Evolutionary conservation across 2,888 invertebrate genomes (phyloP).

Genomic region (Athrips mouffetella): DNA sequence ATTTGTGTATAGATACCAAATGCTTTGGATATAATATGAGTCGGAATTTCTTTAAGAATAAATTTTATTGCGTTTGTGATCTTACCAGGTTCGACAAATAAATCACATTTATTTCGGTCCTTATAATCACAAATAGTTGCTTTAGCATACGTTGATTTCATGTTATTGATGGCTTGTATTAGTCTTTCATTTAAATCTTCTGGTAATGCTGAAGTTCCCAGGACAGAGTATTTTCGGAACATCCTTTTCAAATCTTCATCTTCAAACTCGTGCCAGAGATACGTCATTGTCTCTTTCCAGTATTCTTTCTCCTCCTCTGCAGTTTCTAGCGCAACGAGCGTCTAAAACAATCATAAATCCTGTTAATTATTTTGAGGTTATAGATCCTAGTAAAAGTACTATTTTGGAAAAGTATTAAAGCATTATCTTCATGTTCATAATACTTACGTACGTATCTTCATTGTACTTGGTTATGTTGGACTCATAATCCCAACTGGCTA

Average conservation of each 20-base stretch:
- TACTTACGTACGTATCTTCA: conserved; percentile 65
- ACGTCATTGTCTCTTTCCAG: conserved; percentile 82
- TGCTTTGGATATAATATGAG: no score
- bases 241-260: conserved; percentile 84
- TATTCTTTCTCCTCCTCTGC: conserved; percentile 79
- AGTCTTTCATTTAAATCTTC: conserved; percentile 81
- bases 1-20: no score
- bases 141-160: conserved; percentile 86
- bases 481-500: conserved; percentile 86
- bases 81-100: conserved; percentile 85
- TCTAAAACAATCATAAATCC: conserved; percentile 34
- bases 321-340: conserved; percentile 53
- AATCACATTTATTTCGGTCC: conserved; percentile 81
- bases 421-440: neutral
- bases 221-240: conserved; percentile 83
- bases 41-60: no score
- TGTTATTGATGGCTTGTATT: conserved; percentile 80
- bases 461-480: conserved; percentile 86
- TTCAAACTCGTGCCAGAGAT: conserved; percentile 84
- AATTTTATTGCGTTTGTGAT: neutral
- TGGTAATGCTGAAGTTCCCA: conserved; percentile 86
- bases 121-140: conserved; percentile 86
- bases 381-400: neutral
- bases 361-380: neutral
- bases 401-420: neutral